Percentiles rank a stretch among this genome's conserved stretches.
Conservation (phyloP, 2,888 invertebrate species). For the Liopterus haemorrhoidalis region DNA sequence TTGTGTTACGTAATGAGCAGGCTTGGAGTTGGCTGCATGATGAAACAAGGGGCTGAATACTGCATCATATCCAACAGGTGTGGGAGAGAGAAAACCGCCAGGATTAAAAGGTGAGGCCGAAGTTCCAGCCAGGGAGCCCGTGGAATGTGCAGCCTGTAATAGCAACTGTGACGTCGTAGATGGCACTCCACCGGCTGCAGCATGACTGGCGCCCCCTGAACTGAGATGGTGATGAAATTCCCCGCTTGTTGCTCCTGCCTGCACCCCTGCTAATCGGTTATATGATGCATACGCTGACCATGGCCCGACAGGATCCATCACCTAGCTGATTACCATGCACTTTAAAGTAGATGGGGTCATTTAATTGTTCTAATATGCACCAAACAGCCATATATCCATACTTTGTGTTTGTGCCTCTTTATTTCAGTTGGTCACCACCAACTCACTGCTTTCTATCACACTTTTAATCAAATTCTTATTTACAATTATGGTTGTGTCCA, state of each 20-base stretch:
- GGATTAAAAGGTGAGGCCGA: slow-evolving; percentile 63
- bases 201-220: slow-evolving; percentile 53
- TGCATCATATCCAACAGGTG: slow-evolving; percentile 72
- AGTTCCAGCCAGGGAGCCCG: slow-evolving; percentile 55
- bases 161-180: slow-evolving; percentile 62
- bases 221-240: slow-evolving; percentile 65
- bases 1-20: slow-evolving; percentile 64
- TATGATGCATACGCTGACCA: slow-evolving; percentile 80
- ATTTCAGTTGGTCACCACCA: too few species aligned
- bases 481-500: too few species aligned
- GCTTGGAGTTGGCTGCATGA: slow-evolving; percentile 65
- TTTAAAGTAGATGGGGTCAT: not conserved
- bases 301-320: slow-evolving; percentile 87
- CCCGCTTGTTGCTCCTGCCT: slow-evolving; percentile 61
- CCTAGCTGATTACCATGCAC: slow-evolving; percentile 34
- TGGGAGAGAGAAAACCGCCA: slow-evolving; percentile 67
- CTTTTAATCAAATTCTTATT: too few species aligned
- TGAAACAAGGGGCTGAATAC: slow-evolving; percentile 80
- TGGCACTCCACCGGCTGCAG: slow-evolving; percentile 50
- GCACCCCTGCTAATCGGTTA: slow-evolving; percentile 71
- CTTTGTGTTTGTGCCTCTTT: too few species aligned
- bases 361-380: slow-evolving; percentile 21
- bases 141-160: slow-evolving; percentile 58
- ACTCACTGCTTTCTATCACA: too few species aligned
- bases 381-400: slow-evolving; percentile 40